phyloP scores from a whole-genome alignment of 53 echinoderm and acorn worm species.

The Holothuria leucospilota region DNA sequence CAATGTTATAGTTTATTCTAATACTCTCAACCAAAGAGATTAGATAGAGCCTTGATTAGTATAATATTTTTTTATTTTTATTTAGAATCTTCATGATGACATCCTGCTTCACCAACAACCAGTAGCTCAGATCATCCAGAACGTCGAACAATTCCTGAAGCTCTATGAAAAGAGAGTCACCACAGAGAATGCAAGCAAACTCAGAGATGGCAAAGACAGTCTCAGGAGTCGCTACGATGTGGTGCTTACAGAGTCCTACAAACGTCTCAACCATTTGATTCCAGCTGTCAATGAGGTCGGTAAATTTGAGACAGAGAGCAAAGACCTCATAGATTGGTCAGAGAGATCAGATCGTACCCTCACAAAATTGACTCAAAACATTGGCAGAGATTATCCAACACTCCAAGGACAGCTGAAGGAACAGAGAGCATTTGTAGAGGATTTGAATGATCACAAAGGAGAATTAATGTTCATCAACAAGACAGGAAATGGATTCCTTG shows the following conservation, averaged over 20 bases:
- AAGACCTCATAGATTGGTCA: conserved; percentile 81
- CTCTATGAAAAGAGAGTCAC: conserved; percentile 80
- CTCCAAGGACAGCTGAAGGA: conserved; percentile 84
- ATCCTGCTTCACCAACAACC: conserved; percentile 85
- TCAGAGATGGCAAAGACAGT: conserved; percentile 74
- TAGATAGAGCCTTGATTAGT: too few relatives aligned
- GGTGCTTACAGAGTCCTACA: conserved; percentile 88
- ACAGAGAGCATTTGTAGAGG: conserved; percentile 79
- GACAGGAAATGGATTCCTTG: conserved; percentile 77
- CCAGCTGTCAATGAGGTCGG: conserved; percentile 83
- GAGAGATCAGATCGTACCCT: conserved; percentile 64
- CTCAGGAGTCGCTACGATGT: conserved; percentile 88
- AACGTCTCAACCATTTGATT: conserved; percentile 81
- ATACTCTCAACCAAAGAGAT: too few relatives aligned
- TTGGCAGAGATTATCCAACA: conserved; percentile 80
- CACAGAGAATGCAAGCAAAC: conserved; percentile 73
- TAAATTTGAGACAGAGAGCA: conserved; percentile 80
- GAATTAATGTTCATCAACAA: conserved; percentile 95
- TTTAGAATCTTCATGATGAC: conserved; percentile 85
- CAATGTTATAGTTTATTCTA: too few relatives aligned
- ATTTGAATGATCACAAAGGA: conserved; percentile 95
- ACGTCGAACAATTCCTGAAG: conserved; percentile 78
- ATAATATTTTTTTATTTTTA: neutral
- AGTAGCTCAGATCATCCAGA: conserved; percentile 80
- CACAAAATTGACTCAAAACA: conserved; percentile 61